A percentile compares a stretch with the other conserved stretches of the same genome.
Evolutionary conservation across 2,888 invertebrate genomes (phyloP).

Genomic region (Alloscopus bannaensis): DNA sequence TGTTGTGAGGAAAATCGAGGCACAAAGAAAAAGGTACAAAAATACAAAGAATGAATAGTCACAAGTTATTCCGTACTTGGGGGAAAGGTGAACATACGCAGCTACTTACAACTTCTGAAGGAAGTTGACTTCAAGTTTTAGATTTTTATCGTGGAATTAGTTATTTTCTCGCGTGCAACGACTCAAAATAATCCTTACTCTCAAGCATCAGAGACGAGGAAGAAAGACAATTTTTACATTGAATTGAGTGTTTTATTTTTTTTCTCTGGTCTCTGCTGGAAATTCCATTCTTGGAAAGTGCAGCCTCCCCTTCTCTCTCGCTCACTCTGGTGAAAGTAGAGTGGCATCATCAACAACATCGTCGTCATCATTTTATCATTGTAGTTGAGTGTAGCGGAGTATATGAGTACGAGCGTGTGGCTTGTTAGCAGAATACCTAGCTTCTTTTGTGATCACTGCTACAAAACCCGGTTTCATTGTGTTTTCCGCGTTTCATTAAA

Average conservation of each 20-base stretch:
- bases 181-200: conserved; percentile 20
- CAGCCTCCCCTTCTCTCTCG: not conserved
- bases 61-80: not conserved
- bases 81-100: not conserved
- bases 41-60: conserved; percentile 17
- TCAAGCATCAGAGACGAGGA: conserved; percentile 6
- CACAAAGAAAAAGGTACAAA: conserved; percentile 1
- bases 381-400: too few species aligned
- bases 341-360: not conserved
- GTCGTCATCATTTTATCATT: not conserved
- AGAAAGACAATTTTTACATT: too few species aligned
- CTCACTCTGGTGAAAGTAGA: not conserved
- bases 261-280: not conserved
- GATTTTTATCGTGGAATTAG: conserved; percentile 35
- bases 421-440: too few species aligned
- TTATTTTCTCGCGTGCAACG: conserved; percentile 6
- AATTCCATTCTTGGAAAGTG: not conserved
- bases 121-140: conserved; percentile 28
- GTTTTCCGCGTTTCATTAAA: too few species aligned
- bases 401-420: too few species aligned
- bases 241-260: too few species aligned
- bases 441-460: too few species aligned
- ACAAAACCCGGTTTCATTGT: too few species aligned
- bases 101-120: conserved; percentile 2
- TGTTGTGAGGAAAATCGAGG: not conserved